A percentile compares a stretch with the other conserved stretches of the same genome.
phyloP scores from a whole-genome alignment of 2,888 invertebrate genomes.

The Melolontha melolontha region DNA sequence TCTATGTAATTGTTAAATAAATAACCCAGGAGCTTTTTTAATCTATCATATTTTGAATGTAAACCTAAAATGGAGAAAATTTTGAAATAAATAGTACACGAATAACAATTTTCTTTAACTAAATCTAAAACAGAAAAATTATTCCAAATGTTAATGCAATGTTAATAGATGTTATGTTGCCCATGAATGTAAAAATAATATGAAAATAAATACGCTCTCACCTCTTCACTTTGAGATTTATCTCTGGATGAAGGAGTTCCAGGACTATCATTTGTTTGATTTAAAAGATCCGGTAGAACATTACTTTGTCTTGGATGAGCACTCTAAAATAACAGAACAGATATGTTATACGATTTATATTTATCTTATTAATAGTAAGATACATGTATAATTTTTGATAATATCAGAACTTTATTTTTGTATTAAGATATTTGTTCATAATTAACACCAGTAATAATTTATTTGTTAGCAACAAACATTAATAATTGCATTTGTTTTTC shows the following conservation, averaged over 20 bases:
- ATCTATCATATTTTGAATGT: too few relatives aligned
- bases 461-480: neutral
- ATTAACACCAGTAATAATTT: neutral
- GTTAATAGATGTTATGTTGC: too few relatives aligned
- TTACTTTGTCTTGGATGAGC: constrained; percentile 85
- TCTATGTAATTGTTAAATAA: too few relatives aligned
- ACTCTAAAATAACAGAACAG: constrained; percentile 37
- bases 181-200: neutral
- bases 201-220: constrained; percentile 63
- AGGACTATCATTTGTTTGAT: constrained; percentile 83
- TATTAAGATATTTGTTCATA: neutral
- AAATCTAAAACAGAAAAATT: too few relatives aligned
- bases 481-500: too few relatives aligned
- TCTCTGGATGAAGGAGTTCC: constrained; percentile 90
- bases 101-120: too few relatives aligned
- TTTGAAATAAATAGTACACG: too few relatives aligned
- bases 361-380: neutral
- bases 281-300: constrained; percentile 94
- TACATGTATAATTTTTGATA: too few relatives aligned
- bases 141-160: too few relatives aligned
- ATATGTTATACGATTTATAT: constrained; percentile 18
- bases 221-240: constrained; percentile 96
- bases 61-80: too few relatives aligned
- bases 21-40: too few relatives aligned
- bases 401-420: too few relatives aligned